Conservation (phyloP, 2,797 vertebrate genomes). For the Podargus strigoides region DNA sequence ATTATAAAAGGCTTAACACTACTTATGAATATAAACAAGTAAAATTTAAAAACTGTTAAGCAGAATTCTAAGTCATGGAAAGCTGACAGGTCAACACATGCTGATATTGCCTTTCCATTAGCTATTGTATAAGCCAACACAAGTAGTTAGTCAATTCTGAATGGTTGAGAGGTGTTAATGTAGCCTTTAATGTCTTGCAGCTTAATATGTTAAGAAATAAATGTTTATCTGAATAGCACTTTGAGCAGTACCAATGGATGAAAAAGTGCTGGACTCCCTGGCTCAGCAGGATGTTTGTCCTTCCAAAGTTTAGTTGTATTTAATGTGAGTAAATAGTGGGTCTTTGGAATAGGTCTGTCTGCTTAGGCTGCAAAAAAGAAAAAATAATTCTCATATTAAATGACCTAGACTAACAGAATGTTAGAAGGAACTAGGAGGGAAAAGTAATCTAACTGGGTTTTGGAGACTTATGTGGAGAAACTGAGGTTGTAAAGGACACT, state of each 20-base stretch:
- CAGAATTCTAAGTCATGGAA: not conserved
- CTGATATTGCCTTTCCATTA: not conserved
- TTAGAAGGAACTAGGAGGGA: not conserved
- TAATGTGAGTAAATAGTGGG: not conserved
- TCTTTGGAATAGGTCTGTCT: not conserved
- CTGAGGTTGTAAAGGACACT: not conserved
- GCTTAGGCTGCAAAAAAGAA: not conserved
- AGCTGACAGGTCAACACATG: not conserved
- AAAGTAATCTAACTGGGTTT: not conserved
- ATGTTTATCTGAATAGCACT: not conserved
- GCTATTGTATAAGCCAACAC: not conserved
- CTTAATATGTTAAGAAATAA: not conserved
- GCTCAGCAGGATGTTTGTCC: not conserved
- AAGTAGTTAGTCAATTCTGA: not conserved
- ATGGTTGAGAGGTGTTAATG: not conserved
- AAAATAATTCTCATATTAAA: not conserved
- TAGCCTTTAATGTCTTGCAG: not conserved
- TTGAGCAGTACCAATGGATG: not conserved
- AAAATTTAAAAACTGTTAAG: not conserved
- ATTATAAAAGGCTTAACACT: not conserved
- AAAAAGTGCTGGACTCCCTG: not conserved
- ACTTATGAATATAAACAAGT: not conserved
- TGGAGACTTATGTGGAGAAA: not conserved
- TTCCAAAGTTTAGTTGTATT: not conserved
- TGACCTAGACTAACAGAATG: not conserved